phyloP scores from a whole-genome alignment of 2,113 vertebrate genomes.

The Pachycephala philippinensis region DNA sequence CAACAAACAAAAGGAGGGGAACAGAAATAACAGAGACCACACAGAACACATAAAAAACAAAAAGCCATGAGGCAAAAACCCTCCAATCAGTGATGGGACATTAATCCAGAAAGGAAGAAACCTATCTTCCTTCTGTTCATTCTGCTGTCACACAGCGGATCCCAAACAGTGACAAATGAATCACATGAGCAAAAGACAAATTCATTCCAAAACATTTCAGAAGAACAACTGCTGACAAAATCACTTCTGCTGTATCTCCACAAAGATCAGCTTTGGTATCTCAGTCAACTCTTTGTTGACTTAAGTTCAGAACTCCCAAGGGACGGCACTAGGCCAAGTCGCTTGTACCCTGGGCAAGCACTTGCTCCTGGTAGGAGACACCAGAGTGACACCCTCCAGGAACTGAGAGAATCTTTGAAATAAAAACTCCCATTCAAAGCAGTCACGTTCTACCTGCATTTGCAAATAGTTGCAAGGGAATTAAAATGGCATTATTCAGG shows the following conservation, averaged over 20 bases:
- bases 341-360: not conserved
- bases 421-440: not conserved
- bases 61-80: not conserved
- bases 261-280: not conserved
- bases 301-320: not conserved
- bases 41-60: not conserved
- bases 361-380: not conserved
- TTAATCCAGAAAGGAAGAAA: not conserved
- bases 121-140: not conserved
- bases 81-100: not conserved
- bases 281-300: not conserved
- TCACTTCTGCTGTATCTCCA: not conserved
- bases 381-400: not conserved
- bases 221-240: not conserved
- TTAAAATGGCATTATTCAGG: not conserved
- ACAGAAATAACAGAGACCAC: not conserved
- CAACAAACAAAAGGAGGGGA: not conserved
- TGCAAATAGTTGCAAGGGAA: not conserved
- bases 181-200: not conserved
- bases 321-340: not conserved
- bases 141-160: not conserved
- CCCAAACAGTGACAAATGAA: not conserved
- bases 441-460: not conserved
- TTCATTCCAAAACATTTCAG: not conserved
- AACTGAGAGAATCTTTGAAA: not conserved